Base-by-base conservation (phyloP, 2,888 invertebrate genomes). In the Proisotoma minuta region DNA sequence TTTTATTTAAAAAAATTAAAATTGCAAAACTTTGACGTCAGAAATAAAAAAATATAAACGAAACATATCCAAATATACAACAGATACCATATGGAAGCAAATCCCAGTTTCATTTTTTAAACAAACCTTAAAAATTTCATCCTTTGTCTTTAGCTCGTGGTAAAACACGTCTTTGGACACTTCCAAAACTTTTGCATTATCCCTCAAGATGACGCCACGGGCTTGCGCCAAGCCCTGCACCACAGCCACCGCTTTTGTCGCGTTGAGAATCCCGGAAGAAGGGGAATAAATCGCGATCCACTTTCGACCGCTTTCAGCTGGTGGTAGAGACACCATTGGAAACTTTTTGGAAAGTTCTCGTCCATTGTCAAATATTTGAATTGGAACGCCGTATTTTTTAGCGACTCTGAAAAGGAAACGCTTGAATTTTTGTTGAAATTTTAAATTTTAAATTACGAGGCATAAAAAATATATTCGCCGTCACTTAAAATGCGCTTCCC, bases 251-350 rank as follows among this genome's bases (percentile, higher is more conserved):
- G 71, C 60, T 50, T 73, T 71, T 1, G 69, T 68, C 1, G 73
- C 73, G 54, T 73, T 73, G 2, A 73, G 40, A 53, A 71, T 69
- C 23, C 73, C 73, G 26, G 68, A 63, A 12, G 60, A 63, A 1
- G 68, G 66, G n/a, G n/a, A n/a, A n/a, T n/a, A n/a, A n/a, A n/a
- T n/a, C n/a, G n/a, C n/a, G n/a, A n/a, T n/a, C n/a, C n/a, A n/a
- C n/a, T n/a, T n/a, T n/a, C n/a, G n/a, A n/a, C n/a, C n/a, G n/a
- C n/a, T n/a, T 34, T 60, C 27, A n/a, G 57, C 59, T 20, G 60
- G 51, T 12, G 61, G 59, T 2, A 72, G 49, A 12, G 59, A 65
- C 5, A 72, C 26, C 15, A 57, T 60, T 22, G 72, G 70, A 50
- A 67, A 70, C 51, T 47, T 58, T 15, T 57, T 27, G 3, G 57